phyloP scores from a whole-genome alignment of 2,888 invertebrate genomes.

The Pyrgus malvae region DNA sequence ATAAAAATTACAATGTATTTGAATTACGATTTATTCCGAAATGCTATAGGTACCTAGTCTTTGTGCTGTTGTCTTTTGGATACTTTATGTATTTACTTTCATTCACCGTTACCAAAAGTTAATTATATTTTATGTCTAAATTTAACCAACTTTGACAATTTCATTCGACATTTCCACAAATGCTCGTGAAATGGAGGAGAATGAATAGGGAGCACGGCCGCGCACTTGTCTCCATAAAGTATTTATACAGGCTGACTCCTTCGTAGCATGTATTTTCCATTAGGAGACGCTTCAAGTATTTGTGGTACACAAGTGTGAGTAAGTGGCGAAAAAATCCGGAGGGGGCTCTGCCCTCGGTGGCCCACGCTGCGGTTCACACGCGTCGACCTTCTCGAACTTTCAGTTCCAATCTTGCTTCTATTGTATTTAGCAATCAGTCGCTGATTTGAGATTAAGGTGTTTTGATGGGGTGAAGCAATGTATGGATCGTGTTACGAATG shows the following conservation, averaged over 20 bases:
- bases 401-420: neutral
- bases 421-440: too few species aligned
- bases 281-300: conserved; percentile 75
- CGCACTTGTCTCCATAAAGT: conserved; percentile 77
- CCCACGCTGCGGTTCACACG: conserved; percentile 17
- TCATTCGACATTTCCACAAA: neutral
- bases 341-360: conserved; percentile 17
- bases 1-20: too few species aligned
- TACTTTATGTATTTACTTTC: too few species aligned
- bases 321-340: conserved; percentile 66
- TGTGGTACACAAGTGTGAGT: conserved; percentile 72
- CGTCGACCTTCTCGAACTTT: conserved; percentile 1
- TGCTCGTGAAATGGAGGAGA: conserved; percentile 47
- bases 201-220: conserved; percentile 46
- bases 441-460: too few species aligned
- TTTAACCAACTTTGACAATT: too few species aligned
- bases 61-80: too few species aligned
- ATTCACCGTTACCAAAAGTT: too few species aligned
- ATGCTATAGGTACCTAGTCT: too few species aligned
- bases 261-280: conserved; percentile 80
- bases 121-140: too few species aligned
- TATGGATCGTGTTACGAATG: too few species aligned
- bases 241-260: conserved; percentile 70
- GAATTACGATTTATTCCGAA: too few species aligned
- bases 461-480: too few species aligned